Evolutionary conservation across 2,113 vertebrate species (phyloP).

Genomic region (Taxidea taxus): DNA sequence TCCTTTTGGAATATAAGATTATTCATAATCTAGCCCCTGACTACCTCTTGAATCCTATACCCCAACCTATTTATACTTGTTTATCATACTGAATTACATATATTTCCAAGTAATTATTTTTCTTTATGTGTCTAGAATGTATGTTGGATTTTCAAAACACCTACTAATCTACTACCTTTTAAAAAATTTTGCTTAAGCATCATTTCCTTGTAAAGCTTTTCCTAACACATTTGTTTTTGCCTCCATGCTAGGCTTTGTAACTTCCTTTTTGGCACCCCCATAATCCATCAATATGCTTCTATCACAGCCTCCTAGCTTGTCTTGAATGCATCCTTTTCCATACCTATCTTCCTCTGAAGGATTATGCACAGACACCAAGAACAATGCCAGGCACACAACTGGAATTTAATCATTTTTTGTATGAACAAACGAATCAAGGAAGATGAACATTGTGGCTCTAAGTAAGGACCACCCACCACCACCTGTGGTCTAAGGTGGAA

Average conservation of each 20-base stretch:
- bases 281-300: background rate
- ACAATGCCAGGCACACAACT: background rate
- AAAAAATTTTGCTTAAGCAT: background rate
- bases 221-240: background rate
- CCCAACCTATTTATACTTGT: background rate
- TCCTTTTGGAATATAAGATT: background rate
- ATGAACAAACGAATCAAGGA: background rate
- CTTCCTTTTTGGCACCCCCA: background rate
- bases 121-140: background rate
- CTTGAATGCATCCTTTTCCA: background rate
- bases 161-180: background rate
- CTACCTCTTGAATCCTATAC: background rate
- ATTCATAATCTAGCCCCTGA: background rate
- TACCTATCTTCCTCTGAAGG: background rate
- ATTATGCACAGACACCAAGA: background rate
- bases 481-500: background rate
- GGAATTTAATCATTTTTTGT: background rate
- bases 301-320: background rate
- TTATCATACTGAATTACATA: background rate
- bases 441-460: background rate
- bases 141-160: background rate
- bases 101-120: background rate
- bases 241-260: background rate
- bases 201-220: background rate
- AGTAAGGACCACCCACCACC: background rate